phyloP scores from a whole-genome alignment of 2,113 vertebrate genomes.

The Chloropsis hardwickii region DNA sequence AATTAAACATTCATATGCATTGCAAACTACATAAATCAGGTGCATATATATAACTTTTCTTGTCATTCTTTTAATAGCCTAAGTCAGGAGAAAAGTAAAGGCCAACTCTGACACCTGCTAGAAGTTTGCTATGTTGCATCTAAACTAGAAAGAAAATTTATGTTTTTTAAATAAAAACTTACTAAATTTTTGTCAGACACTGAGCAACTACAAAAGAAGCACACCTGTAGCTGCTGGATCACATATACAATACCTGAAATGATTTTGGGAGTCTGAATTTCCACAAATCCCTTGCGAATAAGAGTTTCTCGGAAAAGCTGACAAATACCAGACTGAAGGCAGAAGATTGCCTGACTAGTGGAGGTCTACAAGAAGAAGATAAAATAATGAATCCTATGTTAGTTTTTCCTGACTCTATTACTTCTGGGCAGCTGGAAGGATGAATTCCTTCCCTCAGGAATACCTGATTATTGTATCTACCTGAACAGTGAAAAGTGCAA shows the following conservation, averaged over 20 bases:
- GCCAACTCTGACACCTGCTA: neutral
- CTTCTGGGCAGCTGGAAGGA: neutral
- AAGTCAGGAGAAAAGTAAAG: neutral
- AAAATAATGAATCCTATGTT: constrained; percentile 27
- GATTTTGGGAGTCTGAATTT: constrained; percentile 98
- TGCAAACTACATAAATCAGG: neutral
- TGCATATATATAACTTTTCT: neutral
- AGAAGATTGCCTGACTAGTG: constrained; percentile 94
- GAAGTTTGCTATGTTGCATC: neutral
- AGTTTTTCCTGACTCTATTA: neutral
- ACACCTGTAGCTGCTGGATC: neutral
- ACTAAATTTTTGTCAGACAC: neutral
- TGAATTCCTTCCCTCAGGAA: neutral
- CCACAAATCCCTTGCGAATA: constrained; percentile 90
- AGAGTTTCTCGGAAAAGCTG: constrained; percentile 94
- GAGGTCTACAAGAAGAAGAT: constrained; percentile 82
- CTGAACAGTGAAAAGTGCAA: neutral
- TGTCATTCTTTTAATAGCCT: neutral
- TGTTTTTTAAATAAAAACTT: neutral
- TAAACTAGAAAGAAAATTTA: neutral
- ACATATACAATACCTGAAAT: constrained; percentile 86
- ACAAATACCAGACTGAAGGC: constrained; percentile 91
- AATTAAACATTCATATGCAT: neutral
- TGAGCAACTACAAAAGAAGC: neutral
- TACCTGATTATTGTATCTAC: neutral